phyloP scores from a whole-genome alignment of 2,888 invertebrate species.

The Calameuta idolon region DNA sequence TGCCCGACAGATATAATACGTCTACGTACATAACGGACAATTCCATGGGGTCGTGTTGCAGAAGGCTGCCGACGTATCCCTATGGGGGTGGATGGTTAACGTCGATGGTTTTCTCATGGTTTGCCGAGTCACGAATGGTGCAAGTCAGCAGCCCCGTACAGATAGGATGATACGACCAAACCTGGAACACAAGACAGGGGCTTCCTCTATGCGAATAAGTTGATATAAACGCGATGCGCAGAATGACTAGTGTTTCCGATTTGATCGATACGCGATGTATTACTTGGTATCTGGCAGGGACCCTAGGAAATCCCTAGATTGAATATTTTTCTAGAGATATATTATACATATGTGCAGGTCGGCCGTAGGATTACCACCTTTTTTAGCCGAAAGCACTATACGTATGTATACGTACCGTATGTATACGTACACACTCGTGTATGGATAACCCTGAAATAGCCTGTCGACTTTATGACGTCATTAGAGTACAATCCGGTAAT shows the following conservation, averaged over 20 bases:
- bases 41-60: neutral
- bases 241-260: conserved; percentile 45
- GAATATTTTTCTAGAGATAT: neutral
- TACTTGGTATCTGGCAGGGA: conserved; percentile 22
- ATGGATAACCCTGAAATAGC: conserved; percentile 41
- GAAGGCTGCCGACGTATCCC: conserved; percentile 1
- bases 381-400: neutral
- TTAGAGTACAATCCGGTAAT: conserved; percentile 54
- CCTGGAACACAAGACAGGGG: conserved; percentile 39
- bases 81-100: conserved; percentile 27
- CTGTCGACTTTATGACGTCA: conserved; percentile 54
- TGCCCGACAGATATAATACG: conserved; percentile 25
- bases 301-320: neutral
- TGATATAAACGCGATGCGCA: conserved; percentile 48
- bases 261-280: conserved; percentile 49
- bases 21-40: conserved; percentile 14
- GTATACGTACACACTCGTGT: conserved; percentile 13
- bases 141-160: conserved; percentile 55
- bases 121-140: conserved; percentile 46
- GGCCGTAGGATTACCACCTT: neutral
- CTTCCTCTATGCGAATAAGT: conserved; percentile 45
- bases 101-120: conserved; percentile 32
- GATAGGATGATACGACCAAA: conserved; percentile 55
- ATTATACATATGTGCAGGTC: neutral
- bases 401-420: too few relatives aligned